Evolutionary conservation across 2,888 invertebrate species (phyloP).

Genomic region (Cryptocephalus primarius): DNA sequence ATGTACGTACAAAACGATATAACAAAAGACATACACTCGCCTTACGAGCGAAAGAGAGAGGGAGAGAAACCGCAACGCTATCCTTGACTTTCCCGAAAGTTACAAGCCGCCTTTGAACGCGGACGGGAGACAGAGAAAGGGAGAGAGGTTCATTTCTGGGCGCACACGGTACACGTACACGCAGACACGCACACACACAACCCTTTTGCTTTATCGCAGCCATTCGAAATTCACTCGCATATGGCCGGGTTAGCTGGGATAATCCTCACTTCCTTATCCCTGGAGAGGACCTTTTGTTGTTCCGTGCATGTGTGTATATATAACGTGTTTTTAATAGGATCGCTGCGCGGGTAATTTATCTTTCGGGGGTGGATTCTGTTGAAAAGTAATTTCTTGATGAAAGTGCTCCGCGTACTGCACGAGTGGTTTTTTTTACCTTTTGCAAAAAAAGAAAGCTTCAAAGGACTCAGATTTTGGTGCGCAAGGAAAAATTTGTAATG

Average conservation of each 20-base stretch:
- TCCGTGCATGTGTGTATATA: slow-evolving; percentile 2
- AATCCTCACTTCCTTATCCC: slow-evolving; percentile 25
- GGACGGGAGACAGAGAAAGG: slow-evolving; percentile 2
- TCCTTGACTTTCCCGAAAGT: slow-evolving; percentile 1
- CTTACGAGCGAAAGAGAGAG: too few species aligned
- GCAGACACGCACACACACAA: slow-evolving; percentile 7
- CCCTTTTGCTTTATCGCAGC: slow-evolving; percentile 25
- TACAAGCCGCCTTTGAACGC: neutral
- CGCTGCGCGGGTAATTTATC: neutral
- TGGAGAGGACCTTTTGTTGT: slow-evolving; percentile 20
- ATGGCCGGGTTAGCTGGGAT: slow-evolving; percentile 26
- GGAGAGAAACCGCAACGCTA: slow-evolving; percentile 1
- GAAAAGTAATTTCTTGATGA: too few species aligned
- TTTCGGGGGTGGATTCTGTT: neutral
- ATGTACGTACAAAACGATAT: slow-evolving; percentile 4
- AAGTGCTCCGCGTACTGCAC: too few species aligned
- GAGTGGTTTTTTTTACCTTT: too few species aligned
- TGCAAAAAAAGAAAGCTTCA: too few species aligned
- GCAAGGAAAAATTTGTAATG: too few species aligned
- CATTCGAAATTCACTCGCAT: slow-evolving; percentile 26
- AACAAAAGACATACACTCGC: neutral
- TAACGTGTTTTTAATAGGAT: slow-evolving; percentile 15
- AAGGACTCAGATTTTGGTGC: too few species aligned
- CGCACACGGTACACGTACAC: neutral
- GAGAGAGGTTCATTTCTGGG: slow-evolving; percentile 6